These are phyloP conservation scores for Epinephelus cyanopodus DNA, from an alignment of 2,113 vertebrate genomes.

Conservation along the genomic window DNA sequence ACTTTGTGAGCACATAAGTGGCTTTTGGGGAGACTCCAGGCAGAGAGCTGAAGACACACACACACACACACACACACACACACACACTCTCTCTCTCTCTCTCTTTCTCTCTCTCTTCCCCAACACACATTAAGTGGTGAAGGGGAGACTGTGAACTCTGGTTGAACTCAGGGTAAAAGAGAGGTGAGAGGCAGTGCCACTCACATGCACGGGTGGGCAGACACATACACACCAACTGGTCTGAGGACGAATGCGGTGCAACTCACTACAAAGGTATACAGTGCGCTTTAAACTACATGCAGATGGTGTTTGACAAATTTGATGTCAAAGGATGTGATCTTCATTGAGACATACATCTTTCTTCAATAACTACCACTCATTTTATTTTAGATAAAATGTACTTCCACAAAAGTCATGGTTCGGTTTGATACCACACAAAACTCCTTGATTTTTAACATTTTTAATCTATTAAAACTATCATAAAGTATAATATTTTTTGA, in stretches of 20 bases:
- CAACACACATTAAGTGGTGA: constrained; percentile 66
- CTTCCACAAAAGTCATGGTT: too few species aligned
- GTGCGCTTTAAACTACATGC: constrained; percentile 7
- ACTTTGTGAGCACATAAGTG: constrained; percentile 73
- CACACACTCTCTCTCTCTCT: constrained; percentile 7
- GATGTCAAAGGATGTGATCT: constrained; percentile 4
- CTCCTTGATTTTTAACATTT: too few species aligned
- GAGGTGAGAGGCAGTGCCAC: constrained; percentile 76
- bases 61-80: constrained; percentile 39
- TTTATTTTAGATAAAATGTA: too few species aligned
- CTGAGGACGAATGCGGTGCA: constrained; percentile 3
- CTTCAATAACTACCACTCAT: neutral
- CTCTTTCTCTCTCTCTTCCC: constrained; percentile 30
- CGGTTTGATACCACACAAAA: too few species aligned
- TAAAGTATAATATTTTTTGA: too few species aligned
- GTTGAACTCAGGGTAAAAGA: constrained; percentile 81
- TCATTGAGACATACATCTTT: constrained; percentile 1
- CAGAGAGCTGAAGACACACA: constrained; percentile 38
- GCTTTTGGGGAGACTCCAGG: constrained; percentile 78
- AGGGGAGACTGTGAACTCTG: constrained; percentile 81
- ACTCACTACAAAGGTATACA: neutral
- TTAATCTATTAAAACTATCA: too few species aligned
- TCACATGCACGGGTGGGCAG: constrained; percentile 45
- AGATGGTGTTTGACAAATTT: constrained; percentile 3
- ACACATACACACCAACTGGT: constrained; percentile 11